Base-by-base conservation (phyloP, 2,888 invertebrate species). In the Phaedon cochleariae region DNA sequence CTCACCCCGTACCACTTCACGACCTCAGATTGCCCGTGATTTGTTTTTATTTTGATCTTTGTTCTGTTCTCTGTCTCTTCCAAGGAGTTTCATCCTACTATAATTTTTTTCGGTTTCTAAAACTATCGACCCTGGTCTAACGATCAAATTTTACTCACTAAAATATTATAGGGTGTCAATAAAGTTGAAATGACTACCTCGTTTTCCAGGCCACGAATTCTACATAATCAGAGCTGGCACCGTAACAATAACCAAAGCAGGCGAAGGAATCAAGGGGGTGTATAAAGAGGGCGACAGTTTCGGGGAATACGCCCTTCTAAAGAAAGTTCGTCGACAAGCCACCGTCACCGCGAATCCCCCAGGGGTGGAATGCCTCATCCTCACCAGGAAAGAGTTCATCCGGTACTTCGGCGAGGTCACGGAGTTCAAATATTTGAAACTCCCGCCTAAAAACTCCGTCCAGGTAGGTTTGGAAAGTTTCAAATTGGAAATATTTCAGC, bases 221-320 rank as follows among this genome's bases (percentile, higher is more conserved):
- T 96, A 92, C 78, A 94, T 96, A 64, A 94, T 96, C 76, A 91
- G 93, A 69, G 92, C 92, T 2, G 94, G 94, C 12, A 90, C 88
- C 10, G 94, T 94, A 4, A 87, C 88, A 53, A 89, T 93, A 55
- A 90, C 90, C 10, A 91, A 91, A 78, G 85, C 86, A 18, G 87
- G 87, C 15, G 58, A 59, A 57, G 59, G 62, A 20, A 10, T 52
- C 7, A 29, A 60, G 4, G 54, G 52, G 10, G n/a, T 21, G 15
- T 34, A 49, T 10, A 29, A 22, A 2, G 59, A 48, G 17, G 68
- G 68, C 17, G 62, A 68, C 20, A 62, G 22, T 26, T 68, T 70
- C 41, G 70, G 70, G 0, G 68, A 70, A 58, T 29, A 57, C 45
- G 72, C 96, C 0, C 85, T 96, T 34, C 83, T 94, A 51, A 91